phyloP scores from a whole-genome alignment of 1,140 invertebrate species.

The Nephila pilipes region DNA sequence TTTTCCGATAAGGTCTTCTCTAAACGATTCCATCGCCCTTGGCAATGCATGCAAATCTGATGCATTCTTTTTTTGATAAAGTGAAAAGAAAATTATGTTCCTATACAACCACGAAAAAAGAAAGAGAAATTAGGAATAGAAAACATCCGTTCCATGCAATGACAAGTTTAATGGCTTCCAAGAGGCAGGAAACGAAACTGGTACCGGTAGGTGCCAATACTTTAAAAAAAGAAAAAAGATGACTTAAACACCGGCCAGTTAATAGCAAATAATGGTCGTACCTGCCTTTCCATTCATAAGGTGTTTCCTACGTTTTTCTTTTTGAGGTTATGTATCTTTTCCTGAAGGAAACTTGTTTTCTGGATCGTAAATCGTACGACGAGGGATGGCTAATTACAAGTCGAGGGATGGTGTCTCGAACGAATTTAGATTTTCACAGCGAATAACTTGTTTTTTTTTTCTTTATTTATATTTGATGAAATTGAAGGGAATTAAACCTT shows the following conservation, averaged over 20 bases:
- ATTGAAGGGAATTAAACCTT: not conserved
- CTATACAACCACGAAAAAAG: not conserved
- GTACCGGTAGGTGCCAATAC: not conserved
- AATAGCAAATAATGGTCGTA: not conserved
- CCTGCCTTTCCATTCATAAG: not conserved
- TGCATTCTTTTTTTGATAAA: not conserved
- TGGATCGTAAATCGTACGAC: not conserved
- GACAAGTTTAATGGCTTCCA: not conserved
- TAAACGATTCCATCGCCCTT: not conserved
- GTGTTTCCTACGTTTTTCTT: not conserved
- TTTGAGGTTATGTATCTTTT: not conserved
- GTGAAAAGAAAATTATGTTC: constrained; percentile 9
- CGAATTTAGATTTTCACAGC: not conserved
- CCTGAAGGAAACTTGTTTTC: not conserved
- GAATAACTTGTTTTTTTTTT: not conserved
- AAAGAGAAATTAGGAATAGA: not conserved
- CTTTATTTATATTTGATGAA: not conserved
- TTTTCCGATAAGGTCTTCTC: not conserved
- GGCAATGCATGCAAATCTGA: not conserved
- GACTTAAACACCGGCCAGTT: not conserved
- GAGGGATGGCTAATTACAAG: not conserved
- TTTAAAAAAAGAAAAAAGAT: not conserved
- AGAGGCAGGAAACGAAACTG: not conserved
- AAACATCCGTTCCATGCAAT: not conserved
- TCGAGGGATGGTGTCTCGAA: not conserved